Evolutionary conservation across 2,797 vertebrate genomes (phyloP).

Genomic region (Neosilurus hyrtlii): DNA sequence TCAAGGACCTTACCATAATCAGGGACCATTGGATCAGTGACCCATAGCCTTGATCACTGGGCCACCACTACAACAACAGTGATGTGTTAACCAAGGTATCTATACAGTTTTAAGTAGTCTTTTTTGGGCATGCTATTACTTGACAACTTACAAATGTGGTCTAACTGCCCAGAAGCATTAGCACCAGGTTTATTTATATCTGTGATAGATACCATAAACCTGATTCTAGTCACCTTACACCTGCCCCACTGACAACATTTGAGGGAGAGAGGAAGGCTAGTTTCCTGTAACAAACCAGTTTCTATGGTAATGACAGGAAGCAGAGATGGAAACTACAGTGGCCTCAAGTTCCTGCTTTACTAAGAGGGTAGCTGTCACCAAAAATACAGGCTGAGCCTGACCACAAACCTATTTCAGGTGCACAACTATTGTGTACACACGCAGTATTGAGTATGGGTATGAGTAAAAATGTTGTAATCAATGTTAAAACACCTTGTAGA

Average conservation of each 20-base stretch:
- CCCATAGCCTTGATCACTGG: no score
- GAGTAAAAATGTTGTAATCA: background rate
- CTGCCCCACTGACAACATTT: constrained; percentile 41
- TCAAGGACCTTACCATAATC: no score
- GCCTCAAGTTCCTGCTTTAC: constrained; percentile 54
- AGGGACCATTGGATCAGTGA: no score
- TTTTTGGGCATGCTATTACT: background rate
- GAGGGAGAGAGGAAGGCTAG: constrained; percentile 54
- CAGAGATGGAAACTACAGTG: constrained; percentile 55
- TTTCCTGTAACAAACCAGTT: constrained; percentile 54
- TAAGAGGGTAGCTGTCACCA: constrained; percentile 43
- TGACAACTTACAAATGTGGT: background rate
- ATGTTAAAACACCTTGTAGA: background rate
- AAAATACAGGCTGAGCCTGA: constrained; percentile 23
- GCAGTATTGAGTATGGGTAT: background rate
- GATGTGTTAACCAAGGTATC: background rate
- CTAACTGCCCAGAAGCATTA: background rate
- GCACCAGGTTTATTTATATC: background rate
- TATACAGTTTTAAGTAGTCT: background rate
- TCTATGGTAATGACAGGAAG: constrained; percentile 55
- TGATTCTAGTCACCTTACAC: constrained; percentile 41
- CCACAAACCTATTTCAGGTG: constrained; percentile 30
- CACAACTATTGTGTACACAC: background rate
- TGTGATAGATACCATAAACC: constrained; percentile 22
- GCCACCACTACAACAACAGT: background rate